phyloP scores from a whole-genome alignment of 2,797 vertebrate species.

The Philypnodon macrostomus region DNA sequence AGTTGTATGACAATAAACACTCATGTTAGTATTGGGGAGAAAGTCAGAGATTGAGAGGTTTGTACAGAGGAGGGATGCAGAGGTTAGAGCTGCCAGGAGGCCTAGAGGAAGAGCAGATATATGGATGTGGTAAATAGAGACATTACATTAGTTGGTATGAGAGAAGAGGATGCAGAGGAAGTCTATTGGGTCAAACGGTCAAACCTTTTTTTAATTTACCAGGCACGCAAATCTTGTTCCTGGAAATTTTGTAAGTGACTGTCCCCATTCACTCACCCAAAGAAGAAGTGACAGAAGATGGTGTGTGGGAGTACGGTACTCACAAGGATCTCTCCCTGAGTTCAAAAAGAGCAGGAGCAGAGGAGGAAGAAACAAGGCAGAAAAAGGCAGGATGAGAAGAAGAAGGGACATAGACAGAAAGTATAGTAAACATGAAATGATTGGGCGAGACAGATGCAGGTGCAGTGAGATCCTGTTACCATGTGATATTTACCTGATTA shows the following conservation, averaged over 20 bases:
- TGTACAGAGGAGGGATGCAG: too few relatives aligned
- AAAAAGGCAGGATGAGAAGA: conserved; percentile 22
- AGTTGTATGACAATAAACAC: neutral
- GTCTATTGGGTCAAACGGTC: conserved; percentile 11
- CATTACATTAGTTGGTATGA: too few relatives aligned
- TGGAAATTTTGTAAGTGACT: conserved; percentile 8
- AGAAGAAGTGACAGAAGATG: conserved; percentile 43
- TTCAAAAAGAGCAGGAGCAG: conserved; percentile 29
- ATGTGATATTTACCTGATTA: conserved; percentile 83
- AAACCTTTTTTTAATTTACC: neutral
- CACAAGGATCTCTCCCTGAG: conserved; percentile 83
- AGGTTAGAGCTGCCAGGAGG: too few relatives aligned
- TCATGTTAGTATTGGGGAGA: too few relatives aligned
- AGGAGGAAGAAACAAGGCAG: conserved; percentile 22
- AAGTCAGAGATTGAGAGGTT: too few relatives aligned
- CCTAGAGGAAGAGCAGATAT: too few relatives aligned
- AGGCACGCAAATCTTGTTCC: conserved; percentile 9
- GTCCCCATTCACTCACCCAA: conserved; percentile 35
- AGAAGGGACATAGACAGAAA: conserved; percentile 18
- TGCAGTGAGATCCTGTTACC: conserved; percentile 1
- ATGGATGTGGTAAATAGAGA: too few relatives aligned
- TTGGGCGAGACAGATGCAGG: conserved; percentile 7
- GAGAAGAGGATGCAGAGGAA: too few relatives aligned
- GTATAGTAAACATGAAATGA: conserved; percentile 21
- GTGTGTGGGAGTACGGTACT: conserved; percentile 61